Conservation (phyloP, 2,113 vertebrate genomes). For the Spea multiplicata region DNA sequence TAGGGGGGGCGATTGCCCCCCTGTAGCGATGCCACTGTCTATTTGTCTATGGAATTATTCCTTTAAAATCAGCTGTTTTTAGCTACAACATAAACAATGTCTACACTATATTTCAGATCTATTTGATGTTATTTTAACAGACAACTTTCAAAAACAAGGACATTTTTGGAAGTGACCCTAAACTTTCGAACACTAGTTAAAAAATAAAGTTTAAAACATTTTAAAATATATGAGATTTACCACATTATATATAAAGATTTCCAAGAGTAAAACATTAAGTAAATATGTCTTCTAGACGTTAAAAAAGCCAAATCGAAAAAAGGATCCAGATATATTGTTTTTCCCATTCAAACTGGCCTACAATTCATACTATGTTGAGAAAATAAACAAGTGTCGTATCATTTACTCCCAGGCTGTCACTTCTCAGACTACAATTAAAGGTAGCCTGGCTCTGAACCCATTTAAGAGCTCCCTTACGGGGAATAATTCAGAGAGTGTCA, state of each 20-base stretch:
- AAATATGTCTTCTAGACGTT: background rate
- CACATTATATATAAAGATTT: background rate
- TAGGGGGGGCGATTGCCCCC: no score
- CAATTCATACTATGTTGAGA: constrained; percentile 33
- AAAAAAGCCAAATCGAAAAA: background rate
- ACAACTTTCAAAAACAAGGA: no score
- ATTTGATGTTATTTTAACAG: no score
- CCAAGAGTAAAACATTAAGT: background rate
- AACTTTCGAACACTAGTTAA: no score
- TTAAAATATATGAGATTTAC: background rate
- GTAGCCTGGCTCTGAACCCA: constrained; percentile 45
- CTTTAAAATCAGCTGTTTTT: no score
- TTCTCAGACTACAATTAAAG: constrained; percentile 47
- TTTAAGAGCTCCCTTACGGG: constrained; percentile 46
- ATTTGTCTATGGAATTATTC: no score
- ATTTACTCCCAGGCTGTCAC: constrained; percentile 43
- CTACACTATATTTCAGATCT: no score
- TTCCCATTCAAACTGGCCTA: constrained; percentile 10
- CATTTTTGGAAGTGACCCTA: no score
- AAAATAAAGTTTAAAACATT: no score
- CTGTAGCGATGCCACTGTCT: no score
- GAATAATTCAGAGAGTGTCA: constrained; percentile 44
- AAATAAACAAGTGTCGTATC: constrained; percentile 43
- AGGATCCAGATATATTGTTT: background rate
- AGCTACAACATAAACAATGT: no score